Evolutionary conservation across 2,888 invertebrate genomes (phyloP).

Genomic region (Mechanitis messenoides): DNA sequence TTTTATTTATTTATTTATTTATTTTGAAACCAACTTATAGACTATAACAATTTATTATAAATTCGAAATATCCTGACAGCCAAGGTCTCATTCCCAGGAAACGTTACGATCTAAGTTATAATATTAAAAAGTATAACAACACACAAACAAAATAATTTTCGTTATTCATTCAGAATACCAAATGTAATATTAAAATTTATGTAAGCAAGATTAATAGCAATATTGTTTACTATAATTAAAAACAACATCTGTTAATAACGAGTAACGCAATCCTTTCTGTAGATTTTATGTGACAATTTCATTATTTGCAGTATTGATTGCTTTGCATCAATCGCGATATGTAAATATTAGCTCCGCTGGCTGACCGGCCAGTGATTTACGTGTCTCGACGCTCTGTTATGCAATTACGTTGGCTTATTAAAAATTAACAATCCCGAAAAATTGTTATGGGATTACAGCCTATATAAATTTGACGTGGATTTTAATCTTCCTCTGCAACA

Average conservation of each 20-base stretch:
- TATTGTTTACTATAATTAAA: constrained; percentile 34
- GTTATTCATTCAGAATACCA: constrained; percentile 8
- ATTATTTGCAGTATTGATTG: constrained; percentile 76
- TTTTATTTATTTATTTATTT: no score
- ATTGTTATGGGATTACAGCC: constrained; percentile 20
- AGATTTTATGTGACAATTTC: constrained; percentile 65
- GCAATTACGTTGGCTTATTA: constrained; percentile 72
- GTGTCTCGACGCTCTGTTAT: constrained; percentile 63
- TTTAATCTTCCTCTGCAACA: constrained; percentile 23
- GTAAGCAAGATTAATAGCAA: constrained; percentile 23
- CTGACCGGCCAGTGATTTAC: constrained; percentile 63
- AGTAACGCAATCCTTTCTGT: constrained; percentile 53
- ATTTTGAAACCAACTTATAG: no score
- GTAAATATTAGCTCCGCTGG: constrained; percentile 71
- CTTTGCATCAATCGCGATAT: constrained; percentile 72
- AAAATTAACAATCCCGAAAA: constrained; percentile 53
- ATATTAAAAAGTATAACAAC: background rate
- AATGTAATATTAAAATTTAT: constrained; percentile 20
- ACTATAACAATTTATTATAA: no score
- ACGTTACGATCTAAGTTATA: no score
- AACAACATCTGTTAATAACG: constrained; percentile 40
- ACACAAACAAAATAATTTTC: background rate
- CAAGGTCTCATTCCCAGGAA: no score
- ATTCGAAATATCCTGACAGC: no score
- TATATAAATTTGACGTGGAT: constrained; percentile 19